Base-by-base conservation (phyloP, 2,797 vertebrate genomes). In the Thripadectes ignobilis region DNA sequence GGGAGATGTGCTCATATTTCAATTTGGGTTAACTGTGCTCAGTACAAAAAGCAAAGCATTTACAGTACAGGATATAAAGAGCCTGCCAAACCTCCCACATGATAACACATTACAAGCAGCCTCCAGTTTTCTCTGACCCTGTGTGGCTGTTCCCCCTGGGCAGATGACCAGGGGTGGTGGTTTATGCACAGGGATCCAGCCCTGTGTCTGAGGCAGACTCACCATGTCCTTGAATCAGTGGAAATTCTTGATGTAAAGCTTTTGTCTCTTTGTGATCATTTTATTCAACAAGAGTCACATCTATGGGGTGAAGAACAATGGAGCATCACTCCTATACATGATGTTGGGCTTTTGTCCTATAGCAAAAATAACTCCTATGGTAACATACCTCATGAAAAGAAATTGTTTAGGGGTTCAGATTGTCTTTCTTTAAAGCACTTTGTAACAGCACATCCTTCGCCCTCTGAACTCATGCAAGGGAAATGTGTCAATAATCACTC, bases 61-160 rank as follows among this genome's bases (percentile, higher is more conserved):
- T 69, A 15, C 26, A 74, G 26, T 38, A 62, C 4, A 52, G 14
- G 26, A 27, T 11, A 39, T 34, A 54, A 54, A 68, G 38, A 74
- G 67, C 2, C 1, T 1, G 20, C 5, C 36, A 43, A n/a, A 61
- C 36, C 8, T 67, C 30, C n/a, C 6, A 2, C 20, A n/a, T 8
- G 12, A 41, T 38, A 67, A 71, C 43, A 43, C 8, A 14, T 15
- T 72, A 36, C 12, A 51, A 85, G 16, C 9, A 38, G n/a, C n/a
- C 51, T 48, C 27, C 9, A 4, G 6, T 54, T 85, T 75, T 83
- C 38, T 20, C 32, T 57, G 32, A 73, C 12, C 13, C n/a, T 8
- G 1, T 0, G 0, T 1, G 6, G 19, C 51, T 76, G 5, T 23
- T 81, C 3, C 20, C 26, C 14, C 14, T 12, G 13, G 20, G 41